Conservation (phyloP, 2,888 invertebrate species). For the Caenorhabditis panamensis region DNA sequence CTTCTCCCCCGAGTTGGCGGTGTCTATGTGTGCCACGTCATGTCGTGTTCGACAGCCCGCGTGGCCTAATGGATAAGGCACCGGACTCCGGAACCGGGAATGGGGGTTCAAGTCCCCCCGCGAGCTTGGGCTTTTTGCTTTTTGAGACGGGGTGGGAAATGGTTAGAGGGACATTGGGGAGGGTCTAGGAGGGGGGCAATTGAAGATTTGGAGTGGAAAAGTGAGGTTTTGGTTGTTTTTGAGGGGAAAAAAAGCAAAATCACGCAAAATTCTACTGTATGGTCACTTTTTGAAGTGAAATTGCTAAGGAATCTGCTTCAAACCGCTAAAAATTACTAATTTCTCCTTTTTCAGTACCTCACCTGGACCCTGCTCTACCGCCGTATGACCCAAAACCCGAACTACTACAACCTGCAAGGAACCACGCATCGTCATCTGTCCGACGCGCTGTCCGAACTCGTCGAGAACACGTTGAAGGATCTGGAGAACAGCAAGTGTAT, state of each 20-base stretch:
- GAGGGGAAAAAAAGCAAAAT: background rate
- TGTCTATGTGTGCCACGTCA: background rate
- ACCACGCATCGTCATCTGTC: slow-evolving; percentile 88
- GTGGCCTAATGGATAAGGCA: no score
- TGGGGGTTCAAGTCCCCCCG: slow-evolving; percentile 70
- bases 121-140: slow-evolving; percentile 43
- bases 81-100: slow-evolving; percentile 64
- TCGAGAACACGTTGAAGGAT: slow-evolving; percentile 91
- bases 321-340: slow-evolving; percentile 8
- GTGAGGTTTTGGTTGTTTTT: no score
- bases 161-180: no score
- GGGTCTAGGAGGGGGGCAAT: no score
- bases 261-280: background rate
- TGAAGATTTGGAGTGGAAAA: no score
- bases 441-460: slow-evolving; percentile 97
- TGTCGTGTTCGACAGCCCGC: slow-evolving; percentile 18
- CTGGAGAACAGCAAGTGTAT: slow-evolving; percentile 86
- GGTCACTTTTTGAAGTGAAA: no score
- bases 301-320: no score
- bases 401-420: slow-evolving; percentile 96
- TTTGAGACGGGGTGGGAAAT: background rate
- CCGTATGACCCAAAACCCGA: slow-evolving; percentile 97
- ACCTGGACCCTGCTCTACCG: slow-evolving; percentile 99
- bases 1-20: background rate
- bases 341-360: slow-evolving; percentile 85